phyloP scores from a whole-genome alignment of 2,888 invertebrate species.

The Apamea epomidion region DNA sequence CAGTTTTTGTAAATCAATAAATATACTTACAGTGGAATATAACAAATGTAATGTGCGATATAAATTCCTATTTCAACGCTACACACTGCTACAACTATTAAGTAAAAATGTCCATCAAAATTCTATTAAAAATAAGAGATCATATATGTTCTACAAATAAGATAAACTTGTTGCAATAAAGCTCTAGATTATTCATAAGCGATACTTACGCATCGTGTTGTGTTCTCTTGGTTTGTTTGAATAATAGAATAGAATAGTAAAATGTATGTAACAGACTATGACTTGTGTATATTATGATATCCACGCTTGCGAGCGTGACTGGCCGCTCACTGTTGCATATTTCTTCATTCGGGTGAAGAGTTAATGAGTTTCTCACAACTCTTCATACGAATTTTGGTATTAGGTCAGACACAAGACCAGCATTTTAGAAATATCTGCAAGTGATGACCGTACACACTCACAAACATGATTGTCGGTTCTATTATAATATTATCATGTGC shows the following conservation, averaged over 20 bases:
- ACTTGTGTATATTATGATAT: slow-evolving; percentile 9
- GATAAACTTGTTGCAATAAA: slow-evolving; percentile 88
- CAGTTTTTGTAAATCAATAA: slow-evolving; percentile 74
- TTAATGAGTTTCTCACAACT: not conserved
- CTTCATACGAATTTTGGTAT: not conserved
- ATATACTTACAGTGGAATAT: slow-evolving; percentile 72
- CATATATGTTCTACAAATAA: slow-evolving; percentile 88
- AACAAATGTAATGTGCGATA: slow-evolving; percentile 82
- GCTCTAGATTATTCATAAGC: slow-evolving; percentile 82
- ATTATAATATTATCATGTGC: slow-evolving; percentile 12
- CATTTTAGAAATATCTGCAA: not conserved
- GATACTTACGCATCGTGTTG: slow-evolving; percentile 77
- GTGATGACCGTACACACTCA: not conserved
- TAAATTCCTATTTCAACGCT: slow-evolving; percentile 80
- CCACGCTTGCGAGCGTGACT: not conserved
- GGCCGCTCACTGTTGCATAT: slow-evolving; percentile 15
- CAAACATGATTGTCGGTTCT: not conserved
- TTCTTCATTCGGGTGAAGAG: slow-evolving; percentile 6
- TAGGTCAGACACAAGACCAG: slow-evolving; percentile 36
- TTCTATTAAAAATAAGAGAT: slow-evolving; percentile 90
- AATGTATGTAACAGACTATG: slow-evolving; percentile 48
- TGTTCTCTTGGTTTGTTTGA: slow-evolving; percentile 76
- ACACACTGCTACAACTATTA: slow-evolving; percentile 87
- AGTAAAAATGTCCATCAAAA: slow-evolving; percentile 90
- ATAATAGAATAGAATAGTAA: slow-evolving; percentile 70